Evolutionary conservation across 30 jellyfish, hydroid and myxozoan genomes (phyloP).

Genomic region (Hydractinia symbiolongicarpus): DNA sequence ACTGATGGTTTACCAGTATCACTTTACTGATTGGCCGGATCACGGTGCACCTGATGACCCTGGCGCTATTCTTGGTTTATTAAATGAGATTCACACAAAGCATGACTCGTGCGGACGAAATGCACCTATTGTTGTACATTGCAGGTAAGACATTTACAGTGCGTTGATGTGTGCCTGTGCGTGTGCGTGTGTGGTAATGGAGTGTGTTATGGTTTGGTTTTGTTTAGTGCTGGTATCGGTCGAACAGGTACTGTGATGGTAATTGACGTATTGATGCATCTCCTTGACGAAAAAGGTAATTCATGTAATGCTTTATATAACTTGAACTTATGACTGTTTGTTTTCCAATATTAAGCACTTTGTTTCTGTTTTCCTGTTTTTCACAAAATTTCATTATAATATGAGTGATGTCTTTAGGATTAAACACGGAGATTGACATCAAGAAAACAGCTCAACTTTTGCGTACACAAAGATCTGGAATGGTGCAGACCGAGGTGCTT

Average conservation of each 20-base stretch:
- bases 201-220: not conserved
- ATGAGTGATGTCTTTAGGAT: conserved; percentile 42
- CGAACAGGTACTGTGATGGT: conserved; percentile 94
- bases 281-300: conserved; percentile 85
- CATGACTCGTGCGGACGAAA: conserved; percentile 44
- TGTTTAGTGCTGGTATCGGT: conserved; percentile 92
- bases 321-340: not conserved
- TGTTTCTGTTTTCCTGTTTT: not conserved
- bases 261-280: conserved; percentile 74
- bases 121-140: conserved; percentile 82
- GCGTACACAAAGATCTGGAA: conserved; percentile 90
- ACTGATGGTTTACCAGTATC: conserved; percentile 76
- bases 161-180: not conserved
- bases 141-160: conserved; percentile 57
- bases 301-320: not conserved
- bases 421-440: conserved; percentile 77
- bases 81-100: conserved; percentile 69
- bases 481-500: conserved; percentile 93
- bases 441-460: conserved; percentile 75
- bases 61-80: conserved; percentile 57
- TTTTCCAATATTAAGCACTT: not conserved
- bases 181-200: not conserved
- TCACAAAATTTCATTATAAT: not conserved
- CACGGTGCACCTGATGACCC: conserved; percentile 87
- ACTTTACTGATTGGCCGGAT: conserved; percentile 92